phyloP scores from a whole-genome alignment of 2,888 invertebrate genomes.

The Myathropa florea region DNA sequence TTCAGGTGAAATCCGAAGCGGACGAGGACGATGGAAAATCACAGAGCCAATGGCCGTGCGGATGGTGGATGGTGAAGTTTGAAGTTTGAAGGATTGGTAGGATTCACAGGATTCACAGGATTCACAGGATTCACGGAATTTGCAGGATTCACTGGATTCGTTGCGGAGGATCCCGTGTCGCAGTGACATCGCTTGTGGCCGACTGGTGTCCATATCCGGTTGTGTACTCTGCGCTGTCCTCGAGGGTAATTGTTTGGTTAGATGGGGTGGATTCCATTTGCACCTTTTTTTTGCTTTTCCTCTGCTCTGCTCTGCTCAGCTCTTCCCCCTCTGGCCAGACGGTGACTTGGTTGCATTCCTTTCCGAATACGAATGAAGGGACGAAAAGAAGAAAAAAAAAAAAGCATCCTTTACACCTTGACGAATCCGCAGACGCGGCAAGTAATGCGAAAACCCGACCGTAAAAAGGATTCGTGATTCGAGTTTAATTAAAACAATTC shows the following conservation, averaged over 20 bases:
- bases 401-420: conserved; percentile 61
- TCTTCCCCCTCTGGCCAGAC: background rate
- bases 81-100: conserved; percentile 15
- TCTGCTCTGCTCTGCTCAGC: background rate
- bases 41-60: too few relatives aligned
- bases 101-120: conserved; percentile 5
- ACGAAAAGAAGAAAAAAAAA: conserved; percentile 13
- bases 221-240: conserved; percentile 22
- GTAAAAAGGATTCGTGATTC: conserved; percentile 49
- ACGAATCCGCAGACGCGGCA: conserved; percentile 50
- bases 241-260: conserved; percentile 63
- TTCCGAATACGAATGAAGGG: background rate
- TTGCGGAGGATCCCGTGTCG: conserved; percentile 51
- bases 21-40: conserved; percentile 6
- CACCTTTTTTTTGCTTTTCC: conserved; percentile 5
- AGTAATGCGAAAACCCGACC: conserved; percentile 13
- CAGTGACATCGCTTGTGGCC: conserved; percentile 58
- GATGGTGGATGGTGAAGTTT: background rate
- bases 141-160: conserved; percentile 49
- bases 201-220: conserved; percentile 60
- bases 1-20: background rate
- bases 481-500: conserved; percentile 65
- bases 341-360: conserved; percentile 48
- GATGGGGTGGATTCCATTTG: conserved; percentile 25
- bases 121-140: conserved; percentile 13